Evolutionary conservation across 2,888 invertebrate genomes (phyloP).

Genomic region (Leptopterna dolabrata): DNA sequence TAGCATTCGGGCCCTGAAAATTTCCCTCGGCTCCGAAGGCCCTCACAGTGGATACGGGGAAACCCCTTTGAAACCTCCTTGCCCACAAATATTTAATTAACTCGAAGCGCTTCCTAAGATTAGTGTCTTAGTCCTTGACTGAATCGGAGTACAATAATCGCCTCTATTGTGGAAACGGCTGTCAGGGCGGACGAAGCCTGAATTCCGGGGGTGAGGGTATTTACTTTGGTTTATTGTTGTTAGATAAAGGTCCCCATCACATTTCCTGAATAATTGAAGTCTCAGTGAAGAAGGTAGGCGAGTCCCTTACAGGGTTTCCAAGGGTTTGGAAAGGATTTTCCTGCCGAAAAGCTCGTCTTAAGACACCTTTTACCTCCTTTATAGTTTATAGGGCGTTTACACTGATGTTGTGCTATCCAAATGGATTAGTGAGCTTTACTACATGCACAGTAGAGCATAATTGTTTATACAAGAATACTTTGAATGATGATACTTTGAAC

Average conservation of each 20-base stretch:
- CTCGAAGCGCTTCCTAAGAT: background rate
- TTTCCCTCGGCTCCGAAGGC: background rate
- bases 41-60: background rate
- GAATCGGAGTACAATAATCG: conserved; percentile 7
- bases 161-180: background rate
- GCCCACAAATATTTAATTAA: conserved; percentile 2
- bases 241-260: conserved; percentile 7
- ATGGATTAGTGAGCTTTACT: too few species aligned
- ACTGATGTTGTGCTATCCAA: background rate
- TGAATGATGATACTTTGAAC: too few species aligned
- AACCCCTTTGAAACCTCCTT: background rate
- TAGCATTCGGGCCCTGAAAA: background rate
- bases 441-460: too few species aligned
- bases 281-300: background rate
- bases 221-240: background rate
- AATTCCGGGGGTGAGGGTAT: background rate
- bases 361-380: background rate
- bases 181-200: background rate
- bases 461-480: too few species aligned
- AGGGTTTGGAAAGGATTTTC: background rate
- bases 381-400: background rate
- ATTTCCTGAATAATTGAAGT: background rate
- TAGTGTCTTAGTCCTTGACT: background rate
- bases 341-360: background rate
- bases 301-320: background rate